Conservation (phyloP, 2,113 vertebrate genomes). For the Semicossyphus pulcher region DNA sequence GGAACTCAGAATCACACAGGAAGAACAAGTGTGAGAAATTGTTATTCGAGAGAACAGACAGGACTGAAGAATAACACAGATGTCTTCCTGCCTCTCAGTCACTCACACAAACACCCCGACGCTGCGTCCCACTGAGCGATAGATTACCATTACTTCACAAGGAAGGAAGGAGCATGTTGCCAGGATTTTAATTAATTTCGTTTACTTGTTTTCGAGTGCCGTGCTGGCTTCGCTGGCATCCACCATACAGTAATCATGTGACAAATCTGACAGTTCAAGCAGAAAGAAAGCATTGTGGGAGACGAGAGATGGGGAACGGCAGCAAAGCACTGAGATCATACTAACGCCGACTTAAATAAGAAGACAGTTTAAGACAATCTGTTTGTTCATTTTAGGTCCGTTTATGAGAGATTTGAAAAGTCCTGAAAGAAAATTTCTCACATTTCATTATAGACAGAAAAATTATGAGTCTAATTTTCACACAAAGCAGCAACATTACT, state of each 20-base stretch:
- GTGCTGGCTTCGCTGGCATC: slow-evolving; percentile 22
- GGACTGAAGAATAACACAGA: neutral
- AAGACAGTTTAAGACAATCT: neutral
- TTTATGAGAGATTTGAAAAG: neutral
- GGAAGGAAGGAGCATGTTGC: slow-evolving; percentile 24
- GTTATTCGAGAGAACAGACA: slow-evolving; percentile 1
- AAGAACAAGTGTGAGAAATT: neutral
- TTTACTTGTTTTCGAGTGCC: slow-evolving; percentile 29
- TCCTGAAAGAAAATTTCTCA: neutral
- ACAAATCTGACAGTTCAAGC: slow-evolving; percentile 25
- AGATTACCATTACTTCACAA: slow-evolving; percentile 41
- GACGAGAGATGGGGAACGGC: neutral
- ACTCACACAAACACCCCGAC: neutral
- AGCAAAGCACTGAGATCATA: neutral
- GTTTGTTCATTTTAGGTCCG: neutral
- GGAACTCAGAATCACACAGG: neutral
- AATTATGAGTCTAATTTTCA: slow-evolving; percentile 2
- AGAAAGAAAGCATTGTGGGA: slow-evolving; percentile 17
- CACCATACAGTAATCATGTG: slow-evolving; percentile 38
- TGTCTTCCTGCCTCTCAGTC: neutral
- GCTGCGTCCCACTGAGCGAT: slow-evolving; percentile 31
- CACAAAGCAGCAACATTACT: neutral
- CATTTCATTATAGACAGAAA: neutral
- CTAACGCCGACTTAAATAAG: neutral
- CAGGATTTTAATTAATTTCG: slow-evolving; percentile 55